phyloP scores from a whole-genome alignment of 2,113 vertebrate species.

The Bos taurus region ARS-UCD2.0 NC_037328.1:121103501-121104000 shows the following conservation, averaged over 20 bases:
- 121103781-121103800: neutral
- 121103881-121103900: neutral
- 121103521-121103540: fast-evolving
- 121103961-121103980: neutral
- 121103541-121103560: neutral
- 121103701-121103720: neutral
- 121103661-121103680: neutral
- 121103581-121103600: neutral
- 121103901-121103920: neutral
- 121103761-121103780: neutral
- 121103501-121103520: neutral
- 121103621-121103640: neutral
- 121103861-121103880: neutral
- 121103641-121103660: neutral
- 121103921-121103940: neutral
- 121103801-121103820: neutral
- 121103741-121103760: neutral
- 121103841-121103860: neutral
- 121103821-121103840: neutral
- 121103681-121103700: neutral
- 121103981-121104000: neutral
- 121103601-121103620: neutral
- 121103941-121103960: neutral
- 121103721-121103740: neutral
- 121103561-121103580: neutral